These are phyloP conservation scores for Catocala fraxini DNA, from an alignment of 2,888 invertebrate species.

Conservation along the genomic window DNA sequence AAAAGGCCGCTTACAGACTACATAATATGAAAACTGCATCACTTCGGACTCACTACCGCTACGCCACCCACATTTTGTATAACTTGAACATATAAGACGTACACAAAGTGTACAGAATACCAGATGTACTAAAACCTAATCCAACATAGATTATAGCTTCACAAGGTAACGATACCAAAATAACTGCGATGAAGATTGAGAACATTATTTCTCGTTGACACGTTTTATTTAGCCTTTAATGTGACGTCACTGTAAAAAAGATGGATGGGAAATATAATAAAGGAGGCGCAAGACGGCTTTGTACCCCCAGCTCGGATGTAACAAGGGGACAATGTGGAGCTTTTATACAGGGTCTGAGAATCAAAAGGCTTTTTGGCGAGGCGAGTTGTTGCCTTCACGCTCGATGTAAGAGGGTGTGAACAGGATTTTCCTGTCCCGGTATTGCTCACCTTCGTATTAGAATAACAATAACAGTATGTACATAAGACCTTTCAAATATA, in stretches of 20 bases:
- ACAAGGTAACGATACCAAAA: slow-evolving; percentile 1
- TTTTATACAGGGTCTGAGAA: slow-evolving; percentile 46
- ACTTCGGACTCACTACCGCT: no score
- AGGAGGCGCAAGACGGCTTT: slow-evolving; percentile 62
- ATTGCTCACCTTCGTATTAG: slow-evolving; percentile 13
- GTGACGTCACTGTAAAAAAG: slow-evolving; percentile 65
- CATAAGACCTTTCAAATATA: no score
- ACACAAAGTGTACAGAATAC: no score
- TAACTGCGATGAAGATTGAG: slow-evolving; percentile 44
- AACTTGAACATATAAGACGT: no score
- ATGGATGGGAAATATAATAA: slow-evolving; percentile 69
- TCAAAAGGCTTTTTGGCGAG: slow-evolving; percentile 53
- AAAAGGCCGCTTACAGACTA: no score
- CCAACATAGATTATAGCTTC: no score
- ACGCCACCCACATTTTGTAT: no score
- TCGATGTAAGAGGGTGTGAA: slow-evolving; percentile 7
- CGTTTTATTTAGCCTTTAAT: slow-evolving; percentile 67
- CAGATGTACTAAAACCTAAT: no score
- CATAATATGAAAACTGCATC: no score
- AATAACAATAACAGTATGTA: slow-evolving; percentile 10
- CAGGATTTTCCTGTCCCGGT: slow-evolving; percentile 18
- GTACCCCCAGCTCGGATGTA: slow-evolving; percentile 36
- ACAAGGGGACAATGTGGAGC: slow-evolving; percentile 53
- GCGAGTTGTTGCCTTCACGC: slow-evolving; percentile 18
- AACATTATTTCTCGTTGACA: slow-evolving; percentile 58